These are phyloP conservation scores for Drosophila paucipuncta DNA, from an alignment of 2,888 invertebrate species.

Conservation along the genomic window DNA sequence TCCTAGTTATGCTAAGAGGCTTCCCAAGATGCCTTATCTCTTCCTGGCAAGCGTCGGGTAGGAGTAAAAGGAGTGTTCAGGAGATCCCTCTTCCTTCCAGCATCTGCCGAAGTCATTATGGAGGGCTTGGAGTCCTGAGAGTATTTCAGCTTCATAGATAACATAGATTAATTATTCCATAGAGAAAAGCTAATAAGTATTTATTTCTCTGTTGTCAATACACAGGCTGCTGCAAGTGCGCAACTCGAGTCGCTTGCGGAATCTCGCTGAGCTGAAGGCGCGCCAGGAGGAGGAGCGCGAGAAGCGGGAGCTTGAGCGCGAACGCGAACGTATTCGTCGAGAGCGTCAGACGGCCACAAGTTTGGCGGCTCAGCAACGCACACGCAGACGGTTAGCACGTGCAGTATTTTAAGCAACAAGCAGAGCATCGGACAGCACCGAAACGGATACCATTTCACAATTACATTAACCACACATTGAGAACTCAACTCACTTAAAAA, in stretches of 20 bases:
- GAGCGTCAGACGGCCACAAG: conserved; percentile 64
- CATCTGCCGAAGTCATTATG: neutral
- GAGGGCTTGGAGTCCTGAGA: neutral
- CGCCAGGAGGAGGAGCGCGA: conserved; percentile 86
- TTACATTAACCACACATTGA: conserved; percentile 39
- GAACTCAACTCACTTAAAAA: conserved; percentile 10
- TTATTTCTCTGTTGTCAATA: neutral
- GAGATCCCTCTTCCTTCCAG: neutral
- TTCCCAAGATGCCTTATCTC: neutral
- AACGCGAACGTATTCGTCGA: conserved; percentile 57
- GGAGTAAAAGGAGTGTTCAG: neutral
- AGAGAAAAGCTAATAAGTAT: neutral
- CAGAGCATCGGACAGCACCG: conserved; percentile 11
- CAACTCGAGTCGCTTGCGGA: conserved; percentile 84
- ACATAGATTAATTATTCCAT: neutral
- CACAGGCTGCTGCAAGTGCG: conserved; percentile 84
- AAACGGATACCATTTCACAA: conserved; percentile 50
- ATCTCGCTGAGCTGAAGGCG: conserved; percentile 83
- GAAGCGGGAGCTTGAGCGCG: conserved; percentile 80
- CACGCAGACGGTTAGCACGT: conserved; percentile 86
- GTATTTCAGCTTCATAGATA: neutral
- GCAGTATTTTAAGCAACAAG: conserved; percentile 56
- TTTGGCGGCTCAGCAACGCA: conserved; percentile 85
- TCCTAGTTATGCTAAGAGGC: neutral
- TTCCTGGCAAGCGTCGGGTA: too few relatives aligned